Percentiles rank a stretch among this genome's conserved stretches.
Conservation (phyloP, 2,888 invertebrate species). For the Phania funesta region DNA sequence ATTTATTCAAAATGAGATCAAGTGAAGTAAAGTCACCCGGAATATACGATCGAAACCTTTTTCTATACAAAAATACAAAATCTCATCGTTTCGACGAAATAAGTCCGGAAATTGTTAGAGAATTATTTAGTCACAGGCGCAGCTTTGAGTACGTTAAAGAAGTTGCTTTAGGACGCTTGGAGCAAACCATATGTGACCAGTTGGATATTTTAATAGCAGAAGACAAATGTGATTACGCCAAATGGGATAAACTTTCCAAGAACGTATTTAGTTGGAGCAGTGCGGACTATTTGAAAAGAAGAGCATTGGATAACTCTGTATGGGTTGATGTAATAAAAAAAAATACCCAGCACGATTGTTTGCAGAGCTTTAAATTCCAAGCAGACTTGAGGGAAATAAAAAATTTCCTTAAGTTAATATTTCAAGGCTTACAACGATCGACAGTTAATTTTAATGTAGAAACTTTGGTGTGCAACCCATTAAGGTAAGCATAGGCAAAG, state of each 20-base stretch:
- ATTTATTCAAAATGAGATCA: constrained; percentile 1
- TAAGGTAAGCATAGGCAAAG: neutral
- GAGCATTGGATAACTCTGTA: constrained; percentile 24
- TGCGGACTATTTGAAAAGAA: constrained; percentile 34
- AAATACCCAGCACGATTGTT: neutral
- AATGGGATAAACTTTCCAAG: constrained; percentile 28
- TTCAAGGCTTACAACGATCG: neutral
- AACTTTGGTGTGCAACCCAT: neutral
- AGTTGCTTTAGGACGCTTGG: constrained; percentile 12
- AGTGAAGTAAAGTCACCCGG: too few relatives aligned
- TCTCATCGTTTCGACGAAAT: neutral
- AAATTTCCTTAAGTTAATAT: constrained; percentile 19
- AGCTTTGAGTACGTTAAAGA: constrained; percentile 7
- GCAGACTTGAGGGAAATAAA: constrained; percentile 33
- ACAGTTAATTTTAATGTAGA: neutral
- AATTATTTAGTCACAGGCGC: neutral
- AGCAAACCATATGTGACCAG: constrained; percentile 29
- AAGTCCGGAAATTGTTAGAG: neutral
- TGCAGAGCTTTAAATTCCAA: constrained; percentile 33
- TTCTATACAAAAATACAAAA: neutral
- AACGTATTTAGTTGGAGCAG: constrained; percentile 50
- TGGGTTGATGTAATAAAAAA: constrained; percentile 50
- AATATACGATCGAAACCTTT: neutral
- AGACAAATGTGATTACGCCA: neutral
- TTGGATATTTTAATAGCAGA: constrained; percentile 10